Percentiles rank a stretch among this genome's conserved stretches.
phyloP scores from a whole-genome alignment of 2,888 invertebrate genomes.

The Eilema sororculum region DNA sequence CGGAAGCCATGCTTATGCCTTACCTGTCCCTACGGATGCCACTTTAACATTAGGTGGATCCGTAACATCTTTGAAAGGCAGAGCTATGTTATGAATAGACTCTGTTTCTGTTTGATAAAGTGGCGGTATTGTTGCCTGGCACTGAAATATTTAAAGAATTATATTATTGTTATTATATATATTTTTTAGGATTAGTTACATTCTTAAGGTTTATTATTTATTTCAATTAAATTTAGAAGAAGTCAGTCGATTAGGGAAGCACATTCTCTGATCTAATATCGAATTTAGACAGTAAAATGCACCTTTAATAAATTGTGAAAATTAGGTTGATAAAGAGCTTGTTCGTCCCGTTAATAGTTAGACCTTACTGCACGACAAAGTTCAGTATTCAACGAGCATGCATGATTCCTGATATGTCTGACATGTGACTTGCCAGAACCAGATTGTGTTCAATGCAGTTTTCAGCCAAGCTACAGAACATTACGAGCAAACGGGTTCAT shows the following conservation, averaged over 20 bases:
- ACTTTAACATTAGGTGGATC: conserved; percentile 28
- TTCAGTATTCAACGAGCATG: background rate
- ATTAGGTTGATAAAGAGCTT: background rate
- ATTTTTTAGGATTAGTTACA: too few relatives aligned
- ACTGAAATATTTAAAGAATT: conserved; percentile 59
- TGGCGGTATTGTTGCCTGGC: conserved; percentile 79
- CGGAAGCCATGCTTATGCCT: conserved; percentile 1
- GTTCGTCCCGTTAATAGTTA: too few relatives aligned
- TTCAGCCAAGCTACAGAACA: background rate
- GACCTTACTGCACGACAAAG: too few relatives aligned
- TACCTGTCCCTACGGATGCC: conserved; percentile 12
- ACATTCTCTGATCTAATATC: background rate
- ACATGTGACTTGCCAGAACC: too few relatives aligned
- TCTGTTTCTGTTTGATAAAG: conserved; percentile 71
- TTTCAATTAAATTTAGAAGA: background rate
- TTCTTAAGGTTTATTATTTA: too few relatives aligned
- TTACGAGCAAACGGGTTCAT: background rate
- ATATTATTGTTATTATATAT: too few relatives aligned
- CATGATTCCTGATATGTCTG: background rate
- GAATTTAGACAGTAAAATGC: background rate
- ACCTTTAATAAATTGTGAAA: background rate
- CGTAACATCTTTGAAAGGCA: conserved; percentile 41
- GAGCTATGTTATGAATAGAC: conserved; percentile 60
- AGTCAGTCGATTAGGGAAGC: background rate
- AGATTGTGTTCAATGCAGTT: too few relatives aligned